phyloP scores from a whole-genome alignment of 2,888 invertebrate species.

The Apeira syringaria region DNA sequence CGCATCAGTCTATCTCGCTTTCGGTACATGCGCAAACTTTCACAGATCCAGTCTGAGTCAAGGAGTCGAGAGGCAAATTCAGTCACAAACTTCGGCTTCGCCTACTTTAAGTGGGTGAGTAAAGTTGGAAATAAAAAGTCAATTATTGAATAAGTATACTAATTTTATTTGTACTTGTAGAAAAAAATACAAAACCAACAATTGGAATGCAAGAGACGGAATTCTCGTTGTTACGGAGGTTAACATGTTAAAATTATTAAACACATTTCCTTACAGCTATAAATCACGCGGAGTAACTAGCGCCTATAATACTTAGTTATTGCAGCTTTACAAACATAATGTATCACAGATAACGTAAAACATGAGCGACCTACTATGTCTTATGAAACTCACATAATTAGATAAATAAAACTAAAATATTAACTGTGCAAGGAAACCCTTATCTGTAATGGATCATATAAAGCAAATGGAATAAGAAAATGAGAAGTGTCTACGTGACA shows the following conservation, averaged over 20 bases:
- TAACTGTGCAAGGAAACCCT: too few relatives aligned
- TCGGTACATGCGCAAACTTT: too few relatives aligned
- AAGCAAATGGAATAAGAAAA: too few relatives aligned
- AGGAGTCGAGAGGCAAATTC: too few relatives aligned
- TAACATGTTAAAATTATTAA: conserved; percentile 54
- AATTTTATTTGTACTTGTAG: conserved; percentile 75
- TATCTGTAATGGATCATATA: too few relatives aligned
- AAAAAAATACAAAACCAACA: conserved; percentile 53
- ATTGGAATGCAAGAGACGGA: conserved; percentile 73
- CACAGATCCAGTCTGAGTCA: too few relatives aligned
- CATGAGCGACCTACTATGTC: conserved; percentile 11
- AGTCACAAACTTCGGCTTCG: too few relatives aligned
- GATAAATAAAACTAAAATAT: neutral
- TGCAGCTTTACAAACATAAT: conserved; percentile 70
- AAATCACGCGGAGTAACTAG: neutral
- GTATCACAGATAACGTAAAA: conserved; percentile 72
- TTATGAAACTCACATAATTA: conserved; percentile 31
- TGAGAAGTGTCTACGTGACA: too few relatives aligned
- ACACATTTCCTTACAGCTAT: conserved; percentile 20
- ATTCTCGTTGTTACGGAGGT: conserved; percentile 59
- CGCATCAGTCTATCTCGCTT: too few relatives aligned
- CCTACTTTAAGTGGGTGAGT: too few relatives aligned
- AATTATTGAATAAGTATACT: conserved; percentile 59
- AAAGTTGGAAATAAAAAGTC: conserved; percentile 29
- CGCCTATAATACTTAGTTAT: conserved; percentile 43